These are phyloP conservation scores for Kuschelorhynchus macadamiae DNA, from an alignment of 2,888 invertebrate genomes.

Conservation along the genomic window DNA sequence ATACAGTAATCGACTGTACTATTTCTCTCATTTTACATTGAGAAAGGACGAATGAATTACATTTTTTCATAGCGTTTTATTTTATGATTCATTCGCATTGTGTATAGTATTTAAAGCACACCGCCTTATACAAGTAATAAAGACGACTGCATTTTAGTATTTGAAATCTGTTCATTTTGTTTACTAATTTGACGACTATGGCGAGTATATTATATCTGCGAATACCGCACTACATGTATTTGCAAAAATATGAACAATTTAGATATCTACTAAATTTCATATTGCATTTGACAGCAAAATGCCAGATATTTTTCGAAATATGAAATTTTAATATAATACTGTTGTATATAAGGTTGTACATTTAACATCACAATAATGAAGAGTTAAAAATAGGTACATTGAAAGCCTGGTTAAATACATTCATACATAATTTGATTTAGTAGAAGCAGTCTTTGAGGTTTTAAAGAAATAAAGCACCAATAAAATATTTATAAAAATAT, in stretches of 20 bases:
- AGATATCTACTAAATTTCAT: too few relatives aligned
- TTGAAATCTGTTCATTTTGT: background rate
- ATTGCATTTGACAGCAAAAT: too few relatives aligned
- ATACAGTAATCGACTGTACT: slow-evolving; percentile 58
- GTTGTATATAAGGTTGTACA: slow-evolving; percentile 11
- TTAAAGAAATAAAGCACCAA: slow-evolving; percentile 23
- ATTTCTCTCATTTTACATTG: background rate
- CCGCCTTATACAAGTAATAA: too few relatives aligned
- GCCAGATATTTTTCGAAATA: too few relatives aligned
- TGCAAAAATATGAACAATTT: too few relatives aligned
- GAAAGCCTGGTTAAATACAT: slow-evolving; percentile 6
- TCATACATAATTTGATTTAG: background rate
- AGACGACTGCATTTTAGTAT: too few relatives aligned
- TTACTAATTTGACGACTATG: background rate
- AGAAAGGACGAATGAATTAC: background rate
- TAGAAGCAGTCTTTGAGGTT: slow-evolving; percentile 24
- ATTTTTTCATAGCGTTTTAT: background rate
- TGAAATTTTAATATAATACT: background rate
- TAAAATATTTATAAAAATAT: slow-evolving; percentile 42
- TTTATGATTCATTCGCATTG: background rate
- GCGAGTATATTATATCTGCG: background rate
- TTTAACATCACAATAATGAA: slow-evolving; percentile 8
- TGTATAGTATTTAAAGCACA: background rate
- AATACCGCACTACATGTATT: too few relatives aligned
- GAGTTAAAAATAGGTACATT: background rate